phyloP scores from a whole-genome alignment of 2,888 invertebrate genomes.

The Pediacus dermestoides region DNA sequence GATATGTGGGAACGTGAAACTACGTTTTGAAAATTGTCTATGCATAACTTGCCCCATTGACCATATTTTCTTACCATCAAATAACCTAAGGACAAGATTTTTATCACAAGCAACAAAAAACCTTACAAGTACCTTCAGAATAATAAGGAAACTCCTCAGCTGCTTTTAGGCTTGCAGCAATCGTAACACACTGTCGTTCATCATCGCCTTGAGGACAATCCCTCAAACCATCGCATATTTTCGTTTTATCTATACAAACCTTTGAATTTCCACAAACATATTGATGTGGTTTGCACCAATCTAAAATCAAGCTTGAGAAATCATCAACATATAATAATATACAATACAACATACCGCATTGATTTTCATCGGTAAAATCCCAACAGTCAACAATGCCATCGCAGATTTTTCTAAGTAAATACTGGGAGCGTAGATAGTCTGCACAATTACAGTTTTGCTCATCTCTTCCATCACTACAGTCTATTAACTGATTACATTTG shows the following conservation, averaged over 20 bases:
- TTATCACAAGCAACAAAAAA: too few relatives aligned
- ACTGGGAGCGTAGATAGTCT: constrained; percentile 68
- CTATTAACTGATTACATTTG: constrained; percentile 68
- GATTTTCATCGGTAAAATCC: constrained; percentile 75
- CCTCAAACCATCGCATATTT: constrained; percentile 67
- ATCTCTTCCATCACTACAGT: constrained; percentile 68
- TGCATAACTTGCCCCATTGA: constrained; percentile 73
- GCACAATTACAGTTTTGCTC: constrained; percentile 72
- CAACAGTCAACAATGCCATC: constrained; percentile 77
- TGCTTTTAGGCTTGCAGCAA: constrained; percentile 55
- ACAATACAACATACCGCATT: constrained; percentile 61
- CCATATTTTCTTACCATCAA: constrained; percentile 73
- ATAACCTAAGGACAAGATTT: constrained; percentile 52
- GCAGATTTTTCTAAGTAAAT: constrained; percentile 69
- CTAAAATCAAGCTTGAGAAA: constrained; percentile 48
- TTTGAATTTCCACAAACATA: constrained; percentile 72
- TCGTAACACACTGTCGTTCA: constrained; percentile 69
- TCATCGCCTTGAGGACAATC: constrained; percentile 75
- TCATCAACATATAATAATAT: background rate
- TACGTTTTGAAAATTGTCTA: constrained; percentile 63
- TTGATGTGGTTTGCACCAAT: constrained; percentile 70
- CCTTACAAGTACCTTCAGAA: constrained; percentile 53
- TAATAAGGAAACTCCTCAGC: constrained; percentile 61
- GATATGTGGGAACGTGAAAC: constrained; percentile 57
- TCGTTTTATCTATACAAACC: constrained; percentile 61